Percentiles rank a stretch among this genome's conserved stretches.
phyloP scores from a whole-genome alignment of 2,113 vertebrate genomes.

The Thomomys bottae region DNA sequence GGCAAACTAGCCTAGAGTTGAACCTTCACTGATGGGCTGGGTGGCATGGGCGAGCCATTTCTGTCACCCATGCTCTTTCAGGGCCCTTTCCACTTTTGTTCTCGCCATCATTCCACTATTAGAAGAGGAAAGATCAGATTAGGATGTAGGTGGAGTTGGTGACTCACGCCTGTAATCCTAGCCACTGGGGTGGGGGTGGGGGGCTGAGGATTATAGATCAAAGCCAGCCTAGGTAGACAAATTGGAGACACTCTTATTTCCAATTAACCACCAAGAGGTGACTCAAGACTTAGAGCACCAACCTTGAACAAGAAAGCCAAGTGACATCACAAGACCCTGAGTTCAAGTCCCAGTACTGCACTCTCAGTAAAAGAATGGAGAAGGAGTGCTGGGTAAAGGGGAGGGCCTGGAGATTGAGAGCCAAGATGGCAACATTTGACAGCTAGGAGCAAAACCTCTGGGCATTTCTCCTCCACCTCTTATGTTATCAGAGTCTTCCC shows the following conservation, averaged over 20 bases:
- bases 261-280: too few relatives aligned
- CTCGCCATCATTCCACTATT: fast-evolving
- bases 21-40: neutral
- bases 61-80: neutral
- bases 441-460: neutral
- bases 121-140: neutral
- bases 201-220: too few relatives aligned
- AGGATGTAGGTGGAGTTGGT: neutral
- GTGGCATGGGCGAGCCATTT: neutral
- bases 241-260: too few relatives aligned
- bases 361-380: too few relatives aligned
- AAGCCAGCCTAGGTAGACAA: too few relatives aligned
- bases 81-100: neutral
- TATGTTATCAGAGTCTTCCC: neutral
- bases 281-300: too few relatives aligned
- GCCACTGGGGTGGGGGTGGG: too few relatives aligned
- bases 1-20: neutral
- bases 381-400: too few relatives aligned
- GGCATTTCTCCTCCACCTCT: neutral
- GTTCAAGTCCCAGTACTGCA: too few relatives aligned
- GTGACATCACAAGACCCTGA: too few relatives aligned
- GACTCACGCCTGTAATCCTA: too few relatives aligned
- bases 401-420: neutral
- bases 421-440: fast-evolving
- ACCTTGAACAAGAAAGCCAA: too few relatives aligned